Evolutionary conservation across 2,797 vertebrate species (phyloP).

Genomic region (Myotis daubentonii): DNA sequence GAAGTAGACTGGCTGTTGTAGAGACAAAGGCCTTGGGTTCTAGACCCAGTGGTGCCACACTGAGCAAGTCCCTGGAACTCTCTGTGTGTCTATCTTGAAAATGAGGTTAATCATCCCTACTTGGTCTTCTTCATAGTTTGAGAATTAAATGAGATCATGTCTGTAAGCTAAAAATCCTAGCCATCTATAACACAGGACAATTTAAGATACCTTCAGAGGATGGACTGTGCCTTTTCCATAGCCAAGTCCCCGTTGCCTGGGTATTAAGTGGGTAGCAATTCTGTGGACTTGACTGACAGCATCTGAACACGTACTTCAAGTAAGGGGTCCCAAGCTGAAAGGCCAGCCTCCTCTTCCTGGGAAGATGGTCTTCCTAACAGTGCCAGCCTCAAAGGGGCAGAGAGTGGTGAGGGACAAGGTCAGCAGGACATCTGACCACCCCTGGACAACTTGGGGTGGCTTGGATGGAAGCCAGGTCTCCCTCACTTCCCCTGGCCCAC

Average conservation of each 20-base stretch:
- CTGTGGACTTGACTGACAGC: not conserved
- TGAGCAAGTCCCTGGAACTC: not conserved
- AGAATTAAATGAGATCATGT: not conserved
- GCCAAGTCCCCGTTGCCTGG: not conserved
- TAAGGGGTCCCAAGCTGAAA: not conserved
- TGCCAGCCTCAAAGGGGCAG: not conserved
- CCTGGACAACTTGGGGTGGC: not conserved
- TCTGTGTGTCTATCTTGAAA: not conserved
- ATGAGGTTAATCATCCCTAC: not conserved
- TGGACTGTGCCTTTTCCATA: not conserved
- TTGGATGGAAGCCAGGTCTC: not conserved
- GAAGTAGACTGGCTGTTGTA: not conserved
- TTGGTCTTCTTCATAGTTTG: not conserved
- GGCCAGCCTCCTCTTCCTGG: not conserved
- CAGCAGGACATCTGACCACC: not conserved
- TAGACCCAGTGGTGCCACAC: not conserved
- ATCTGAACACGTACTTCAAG: not conserved
- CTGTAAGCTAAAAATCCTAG: not conserved
- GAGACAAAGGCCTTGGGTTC: not conserved
- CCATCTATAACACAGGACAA: not conserved
- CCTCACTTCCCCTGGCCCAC: not conserved
- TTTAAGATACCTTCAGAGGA: not conserved
- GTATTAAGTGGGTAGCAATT: not conserved
- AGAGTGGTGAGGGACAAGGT: not conserved
- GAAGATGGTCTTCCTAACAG: not conserved